A percentile compares a stretch with the other conserved stretches of the same genome.
Evolutionary conservation across 2,113 vertebrate genomes (phyloP).

Genomic region (Trogon surrucura): DNA sequence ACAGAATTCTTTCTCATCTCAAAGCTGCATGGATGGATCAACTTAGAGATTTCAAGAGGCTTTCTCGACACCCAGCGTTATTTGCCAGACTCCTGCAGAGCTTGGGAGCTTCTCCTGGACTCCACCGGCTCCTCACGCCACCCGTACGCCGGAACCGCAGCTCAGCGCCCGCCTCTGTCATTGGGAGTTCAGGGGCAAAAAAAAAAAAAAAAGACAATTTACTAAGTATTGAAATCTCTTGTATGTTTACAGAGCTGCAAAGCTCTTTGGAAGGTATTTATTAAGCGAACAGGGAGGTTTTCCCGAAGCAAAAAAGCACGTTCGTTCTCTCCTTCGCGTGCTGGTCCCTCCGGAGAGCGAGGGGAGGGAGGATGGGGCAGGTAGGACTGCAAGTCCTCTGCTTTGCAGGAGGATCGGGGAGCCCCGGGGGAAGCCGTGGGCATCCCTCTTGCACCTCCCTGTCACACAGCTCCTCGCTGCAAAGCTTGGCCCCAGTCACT

Average conservation of each 20-base stretch:
- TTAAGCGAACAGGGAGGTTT: not conserved
- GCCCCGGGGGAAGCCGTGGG: fast-evolving
- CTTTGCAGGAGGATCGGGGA: not conserved
- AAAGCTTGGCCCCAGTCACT: not conserved
- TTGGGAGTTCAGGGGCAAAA: constrained; percentile 22
- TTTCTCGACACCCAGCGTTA: not conserved
- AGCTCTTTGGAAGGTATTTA: constrained; percentile 54
- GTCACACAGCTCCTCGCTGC: not conserved
- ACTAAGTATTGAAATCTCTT: constrained; percentile 42
- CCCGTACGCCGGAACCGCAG: not conserved
- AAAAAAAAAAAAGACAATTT: constrained; percentile 24
- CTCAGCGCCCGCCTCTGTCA: not conserved
- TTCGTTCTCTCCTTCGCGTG: not conserved
- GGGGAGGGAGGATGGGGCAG: not conserved
- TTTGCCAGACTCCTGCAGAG: not conserved
- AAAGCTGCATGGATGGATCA: not conserved
- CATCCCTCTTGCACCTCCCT: not conserved
- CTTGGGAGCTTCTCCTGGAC: not conserved
- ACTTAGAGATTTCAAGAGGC: not conserved
- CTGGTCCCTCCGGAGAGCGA: not conserved
- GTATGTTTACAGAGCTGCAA: constrained; percentile 73
- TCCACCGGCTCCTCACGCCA: not conserved
- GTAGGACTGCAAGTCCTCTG: not conserved
- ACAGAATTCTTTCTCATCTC: constrained; percentile 31
- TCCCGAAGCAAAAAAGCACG: not conserved